Base-by-base conservation (phyloP, 2,113 vertebrate genomes). In the Empidonax alnorum region DNA sequence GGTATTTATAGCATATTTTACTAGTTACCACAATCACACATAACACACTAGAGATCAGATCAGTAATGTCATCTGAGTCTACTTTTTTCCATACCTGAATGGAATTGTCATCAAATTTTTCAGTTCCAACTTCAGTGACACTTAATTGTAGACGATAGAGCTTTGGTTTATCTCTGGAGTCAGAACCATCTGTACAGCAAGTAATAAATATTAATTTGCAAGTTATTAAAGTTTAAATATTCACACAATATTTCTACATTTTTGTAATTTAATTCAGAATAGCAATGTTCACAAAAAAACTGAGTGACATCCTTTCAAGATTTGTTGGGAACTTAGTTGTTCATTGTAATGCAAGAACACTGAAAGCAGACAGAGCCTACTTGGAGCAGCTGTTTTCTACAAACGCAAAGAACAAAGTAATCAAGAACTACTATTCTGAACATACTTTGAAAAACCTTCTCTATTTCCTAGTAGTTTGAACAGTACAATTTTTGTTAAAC, bases 91-190 rank as follows among this genome's bases (percentile, higher is more conserved):
- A 46, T 97, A 99, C 99, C 99, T 99, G 99, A 92, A 99, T 99
- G 58, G 98, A 99, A 87, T 98, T 99, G 10, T 99, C 99, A 21
- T 99, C 99, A 30, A 98, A 98, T 90, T 98, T 99, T 95, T 99
- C 99, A 0, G 99, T 99, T 91, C 99, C 99, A n/a, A 99, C 99
- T 98, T 99, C 99, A 4, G 99, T 99, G 85, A 99, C 98, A 84
- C 99, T 99, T 92, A 98, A 96, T 53, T 99, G 99, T n/a, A 99
- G 98, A 89, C 99, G 98, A 97, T 99, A 99, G 27, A 99, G 98
- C 97, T 99, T 99, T 91, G 99, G 99, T 96, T 99, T 99, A 96
- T 99, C 99, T 95, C 99, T 98, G 44, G 99, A 99, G 97, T 99
- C 99, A 22, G 99, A 99, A 10, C 99, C 99, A 83, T 99, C 99